phyloP scores from a whole-genome alignment of 2,113 vertebrate species.

The Neopipo cinnamomea region DNA sequence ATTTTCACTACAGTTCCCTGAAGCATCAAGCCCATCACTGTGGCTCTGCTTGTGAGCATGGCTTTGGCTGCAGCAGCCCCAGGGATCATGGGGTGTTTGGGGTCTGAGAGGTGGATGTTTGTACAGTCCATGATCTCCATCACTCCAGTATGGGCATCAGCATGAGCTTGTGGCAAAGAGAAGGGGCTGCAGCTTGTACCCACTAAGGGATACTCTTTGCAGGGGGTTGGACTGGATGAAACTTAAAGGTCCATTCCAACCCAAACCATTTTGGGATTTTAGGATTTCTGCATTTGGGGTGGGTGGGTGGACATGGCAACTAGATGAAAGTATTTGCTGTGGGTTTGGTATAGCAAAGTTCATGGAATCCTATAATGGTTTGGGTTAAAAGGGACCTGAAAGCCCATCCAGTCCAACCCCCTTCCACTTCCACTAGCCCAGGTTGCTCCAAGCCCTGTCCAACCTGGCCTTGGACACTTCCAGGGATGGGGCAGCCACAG shows the following conservation, averaged over 20 bases:
- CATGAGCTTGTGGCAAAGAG: background rate
- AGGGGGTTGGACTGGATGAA: background rate
- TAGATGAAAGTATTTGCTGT: background rate
- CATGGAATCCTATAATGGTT: background rate
- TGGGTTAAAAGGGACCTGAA: too few species aligned
- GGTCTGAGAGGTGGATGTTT: background rate
- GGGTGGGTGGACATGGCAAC: background rate
- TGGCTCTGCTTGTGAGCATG: background rate
- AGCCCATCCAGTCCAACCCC: background rate
- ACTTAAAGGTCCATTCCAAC: background rate
- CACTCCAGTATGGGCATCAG: background rate
- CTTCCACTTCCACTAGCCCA: too few species aligned
- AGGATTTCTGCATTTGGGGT: background rate
- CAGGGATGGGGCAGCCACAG: too few species aligned
- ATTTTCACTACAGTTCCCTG: background rate
- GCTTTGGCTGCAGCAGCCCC: background rate
- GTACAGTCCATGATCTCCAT: fast-evolving
- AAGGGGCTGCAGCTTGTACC: background rate
- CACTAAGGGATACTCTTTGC: background rate
- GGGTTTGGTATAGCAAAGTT: background rate
- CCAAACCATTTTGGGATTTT: background rate
- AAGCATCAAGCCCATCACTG: too few species aligned
- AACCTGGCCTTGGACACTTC: too few species aligned
- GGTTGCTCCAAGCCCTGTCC: too few species aligned
- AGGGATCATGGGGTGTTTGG: fast-evolving